Conservation (phyloP, 2,888 invertebrate species). For the Nephrotoma appendiculata region DNA sequence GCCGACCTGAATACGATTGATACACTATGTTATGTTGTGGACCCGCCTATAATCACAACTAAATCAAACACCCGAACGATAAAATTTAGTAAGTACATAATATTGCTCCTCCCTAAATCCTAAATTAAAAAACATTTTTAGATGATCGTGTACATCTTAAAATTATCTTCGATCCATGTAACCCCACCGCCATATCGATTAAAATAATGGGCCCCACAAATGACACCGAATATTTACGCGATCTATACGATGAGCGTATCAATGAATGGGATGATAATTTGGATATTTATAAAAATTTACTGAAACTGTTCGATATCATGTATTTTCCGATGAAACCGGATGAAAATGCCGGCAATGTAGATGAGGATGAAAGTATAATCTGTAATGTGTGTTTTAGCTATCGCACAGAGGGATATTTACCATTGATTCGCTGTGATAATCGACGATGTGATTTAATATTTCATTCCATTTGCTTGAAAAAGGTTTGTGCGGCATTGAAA, state of each 20-base stretch:
- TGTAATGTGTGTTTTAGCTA: slow-evolving; percentile 30
- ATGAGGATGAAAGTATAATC: slow-evolving; percentile 13
- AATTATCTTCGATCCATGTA: slow-evolving; percentile 25
- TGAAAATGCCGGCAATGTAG: background rate
- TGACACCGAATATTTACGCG: slow-evolving; percentile 22
- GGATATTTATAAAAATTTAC: slow-evolving; percentile 28
- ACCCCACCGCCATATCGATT: slow-evolving; percentile 22
- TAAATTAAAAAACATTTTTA: background rate
- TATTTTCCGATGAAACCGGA: slow-evolving; percentile 25
- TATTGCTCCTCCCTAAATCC: background rate
- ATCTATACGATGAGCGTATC: slow-evolving; percentile 23
- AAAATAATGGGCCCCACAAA: slow-evolving; percentile 28
- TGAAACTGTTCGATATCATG: slow-evolving; percentile 28
- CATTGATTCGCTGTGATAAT: slow-evolving; percentile 29
- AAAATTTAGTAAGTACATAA: slow-evolving; percentile 17
- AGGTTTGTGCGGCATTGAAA: slow-evolving; percentile 10
- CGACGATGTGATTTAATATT: slow-evolving; percentile 24
- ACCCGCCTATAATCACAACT: slow-evolving; percentile 21
- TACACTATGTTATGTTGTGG: slow-evolving; percentile 27
- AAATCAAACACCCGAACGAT: slow-evolving; percentile 26
- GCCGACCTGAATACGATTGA: slow-evolving; percentile 23
- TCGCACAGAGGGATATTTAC: slow-evolving; percentile 25
- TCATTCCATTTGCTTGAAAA: slow-evolving; percentile 25
- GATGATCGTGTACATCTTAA: slow-evolving; percentile 25
- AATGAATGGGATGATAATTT: slow-evolving; percentile 26